A percentile compares a stretch with the other conserved stretches of the same genome.
Evolutionary conservation across 1,140 invertebrate genomes (phyloP).

Genomic region (Megalopta genalis): DNA sequence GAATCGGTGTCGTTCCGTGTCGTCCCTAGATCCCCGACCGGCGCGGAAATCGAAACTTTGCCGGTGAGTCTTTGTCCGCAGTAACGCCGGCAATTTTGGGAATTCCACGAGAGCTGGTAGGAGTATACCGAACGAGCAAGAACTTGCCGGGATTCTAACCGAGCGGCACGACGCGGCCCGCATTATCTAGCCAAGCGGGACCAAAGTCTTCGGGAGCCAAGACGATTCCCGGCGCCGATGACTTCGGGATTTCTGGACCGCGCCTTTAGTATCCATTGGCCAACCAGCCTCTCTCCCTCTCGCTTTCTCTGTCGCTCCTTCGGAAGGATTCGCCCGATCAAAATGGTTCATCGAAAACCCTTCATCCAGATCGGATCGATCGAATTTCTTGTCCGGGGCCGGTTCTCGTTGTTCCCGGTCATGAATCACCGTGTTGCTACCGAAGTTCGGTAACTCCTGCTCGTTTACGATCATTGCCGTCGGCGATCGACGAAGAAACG

Average conservation of each 20-base stretch:
- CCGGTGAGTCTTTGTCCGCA: slow-evolving; percentile 52
- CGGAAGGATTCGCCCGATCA: slow-evolving; percentile 40
- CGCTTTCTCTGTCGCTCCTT: background rate
- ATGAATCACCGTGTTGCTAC: slow-evolving; percentile 45
- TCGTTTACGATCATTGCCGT: slow-evolving; percentile 17
- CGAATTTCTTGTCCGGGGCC: slow-evolving; percentile 44
- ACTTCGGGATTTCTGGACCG: slow-evolving; percentile 42
- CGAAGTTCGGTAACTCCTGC: background rate
- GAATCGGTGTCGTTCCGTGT: background rate
- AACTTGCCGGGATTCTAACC: slow-evolving; percentile 53
- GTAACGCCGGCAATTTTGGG: slow-evolving; percentile 67
- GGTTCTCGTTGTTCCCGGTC: slow-evolving; percentile 17
- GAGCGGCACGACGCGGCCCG: slow-evolving; percentile 48
- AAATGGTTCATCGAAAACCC: slow-evolving; percentile 31
- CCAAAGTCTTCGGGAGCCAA: slow-evolving; percentile 52
- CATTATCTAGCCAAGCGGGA: slow-evolving; percentile 69
- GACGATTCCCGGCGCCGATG: slow-evolving; percentile 54
- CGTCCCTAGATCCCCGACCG: slow-evolving; percentile 13
- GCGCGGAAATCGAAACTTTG: slow-evolving; percentile 52
- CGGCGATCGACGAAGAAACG: background rate
- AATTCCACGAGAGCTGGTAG: slow-evolving; percentile 49
- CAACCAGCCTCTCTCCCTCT: background rate
- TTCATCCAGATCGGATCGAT: slow-evolving; percentile 31
- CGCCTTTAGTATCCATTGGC: slow-evolving; percentile 55
- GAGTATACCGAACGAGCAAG: slow-evolving; percentile 57